These are phyloP conservation scores for Polydesmus complanatus DNA, from an alignment of 2,888 invertebrate genomes.

Conservation along the genomic window DNA sequence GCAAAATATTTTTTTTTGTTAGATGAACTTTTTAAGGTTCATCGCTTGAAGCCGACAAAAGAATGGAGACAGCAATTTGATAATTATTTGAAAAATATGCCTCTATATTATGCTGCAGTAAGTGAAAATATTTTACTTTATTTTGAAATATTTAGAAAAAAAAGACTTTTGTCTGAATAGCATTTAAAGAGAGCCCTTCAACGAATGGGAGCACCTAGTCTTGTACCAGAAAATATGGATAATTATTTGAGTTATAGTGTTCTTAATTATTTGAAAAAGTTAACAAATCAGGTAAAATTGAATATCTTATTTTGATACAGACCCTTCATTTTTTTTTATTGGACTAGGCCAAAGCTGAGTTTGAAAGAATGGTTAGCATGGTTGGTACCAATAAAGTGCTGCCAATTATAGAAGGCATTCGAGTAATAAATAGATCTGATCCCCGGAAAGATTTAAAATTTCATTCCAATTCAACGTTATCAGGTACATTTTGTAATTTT, in stretches of 20 bases:
- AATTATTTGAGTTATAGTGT: conserved; percentile 86
- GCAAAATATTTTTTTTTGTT: conserved; percentile 19
- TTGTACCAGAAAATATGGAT: conserved; percentile 84
- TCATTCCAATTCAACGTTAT: conserved; percentile 58
- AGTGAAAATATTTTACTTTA: conserved; percentile 24
- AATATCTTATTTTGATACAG: background rate
- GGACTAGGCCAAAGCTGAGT: conserved; percentile 25
- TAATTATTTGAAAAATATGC: conserved; percentile 89
- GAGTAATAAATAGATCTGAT: conserved; percentile 54
- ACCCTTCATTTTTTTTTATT: conserved; percentile 4
- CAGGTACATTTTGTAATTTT: conserved; percentile 37
- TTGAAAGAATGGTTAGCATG: conserved; percentile 30
- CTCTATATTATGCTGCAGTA: conserved; percentile 79
- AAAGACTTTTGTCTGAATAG: conserved; percentile 42
- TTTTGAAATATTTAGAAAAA: conserved; percentile 1
- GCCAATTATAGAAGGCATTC: conserved; percentile 48
- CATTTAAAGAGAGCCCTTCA: conserved; percentile 78
- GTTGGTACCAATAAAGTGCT: conserved; percentile 32
- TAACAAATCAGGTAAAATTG: conserved; percentile 69
- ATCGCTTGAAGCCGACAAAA: conserved; percentile 76
- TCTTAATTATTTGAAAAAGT: conserved; percentile 81
- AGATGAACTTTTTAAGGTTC: conserved; percentile 86
- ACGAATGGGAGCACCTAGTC: conserved; percentile 77
- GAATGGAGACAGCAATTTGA: conserved; percentile 90
- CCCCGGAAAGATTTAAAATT: conserved; percentile 59